Percentiles rank a stretch among this genome's conserved stretches.
Conservation (phyloP, 2,888 invertebrate species). For the Trissonchulus latispiculum region DNA sequence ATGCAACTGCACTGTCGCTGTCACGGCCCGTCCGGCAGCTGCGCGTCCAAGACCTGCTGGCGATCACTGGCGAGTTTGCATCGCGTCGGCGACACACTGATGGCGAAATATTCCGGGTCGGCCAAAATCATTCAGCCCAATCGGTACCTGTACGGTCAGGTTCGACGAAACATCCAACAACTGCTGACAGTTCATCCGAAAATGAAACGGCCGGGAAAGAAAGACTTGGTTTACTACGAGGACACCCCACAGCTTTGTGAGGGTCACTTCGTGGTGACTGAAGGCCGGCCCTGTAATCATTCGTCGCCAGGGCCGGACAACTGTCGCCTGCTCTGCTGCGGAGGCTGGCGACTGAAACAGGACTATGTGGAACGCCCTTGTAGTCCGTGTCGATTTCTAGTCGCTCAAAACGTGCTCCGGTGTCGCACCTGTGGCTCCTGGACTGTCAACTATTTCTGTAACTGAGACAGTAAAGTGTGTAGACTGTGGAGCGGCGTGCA, state of each 20-base stretch:
- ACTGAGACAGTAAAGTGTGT: no score
- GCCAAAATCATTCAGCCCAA: not conserved
- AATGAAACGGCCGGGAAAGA: not conserved
- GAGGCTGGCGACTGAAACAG: slow-evolving; percentile 45
- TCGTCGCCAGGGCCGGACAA: slow-evolving; percentile 44
- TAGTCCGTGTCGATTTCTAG: not conserved
- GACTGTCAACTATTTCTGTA: not conserved
- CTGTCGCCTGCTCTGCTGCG: slow-evolving; percentile 51
- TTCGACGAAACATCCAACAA: not conserved
- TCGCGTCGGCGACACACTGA: not conserved
- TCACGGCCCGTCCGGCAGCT: not conserved
- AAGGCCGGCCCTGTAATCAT: slow-evolving; percentile 48
- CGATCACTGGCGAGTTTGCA: not conserved
- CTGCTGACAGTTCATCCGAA: not conserved
- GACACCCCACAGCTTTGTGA: not conserved
- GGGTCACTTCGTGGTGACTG: slow-evolving; percentile 42
- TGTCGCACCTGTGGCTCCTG: not conserved
- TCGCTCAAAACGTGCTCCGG: not conserved
- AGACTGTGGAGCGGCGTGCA: no score
- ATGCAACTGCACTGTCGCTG: not conserved
- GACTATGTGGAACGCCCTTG: not conserved
- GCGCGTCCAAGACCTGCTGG: not conserved
- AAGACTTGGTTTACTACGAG: not conserved
- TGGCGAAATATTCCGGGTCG: not conserved
- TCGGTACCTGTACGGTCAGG: not conserved